Evolutionary conservation across 2,113 vertebrate genomes (phyloP), one percentile per base, ranked within the genome.

Genomic region (Percina caprodes): DNA sequence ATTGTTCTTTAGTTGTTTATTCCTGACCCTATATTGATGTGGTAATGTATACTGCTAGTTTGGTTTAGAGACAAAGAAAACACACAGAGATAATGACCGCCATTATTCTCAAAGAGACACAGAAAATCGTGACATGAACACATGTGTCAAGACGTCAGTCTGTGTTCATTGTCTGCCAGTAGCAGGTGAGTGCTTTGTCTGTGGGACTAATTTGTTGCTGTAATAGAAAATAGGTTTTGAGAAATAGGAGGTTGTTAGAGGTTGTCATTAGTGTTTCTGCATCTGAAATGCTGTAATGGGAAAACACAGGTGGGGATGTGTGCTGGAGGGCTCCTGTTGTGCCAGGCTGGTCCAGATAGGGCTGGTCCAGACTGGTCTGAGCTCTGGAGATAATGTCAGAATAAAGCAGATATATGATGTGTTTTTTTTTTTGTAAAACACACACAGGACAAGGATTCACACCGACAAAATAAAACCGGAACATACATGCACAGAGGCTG

Each of bases 221-320:
- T 92, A 91, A 92, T 89, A 89, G 90, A 91, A 93, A 91, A 83
- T 86, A 71, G 88, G 83, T 91, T 91, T 91, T 94, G 89, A 95
- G 86, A 93, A 94, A 88, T 89, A 86, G 86, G 90, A 87, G 87
- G 89, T 91, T 84, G 87, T 94, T 92, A 90, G 90, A 82, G 84
- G 83, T 86, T 85, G 87, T 90, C 84, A 86, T 91, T 90, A 92
- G 79, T 69, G 83, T 80, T 81, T 73, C 82, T 77, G 90, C 91
- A 93, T 91, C 90, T 90, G 92, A 92, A 91, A 85, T 62, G 72
- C 86, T 77, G 89, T 89, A 92, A 88, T 81, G 66, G 89, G 87
- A 91, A 75, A 87, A 83, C 94, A 90, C 92, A 90, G 90, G 92
- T 94, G 90, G 83, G 52, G 63, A 79, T 63, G 61, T 81, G 56